phyloP scores from a whole-genome alignment of 2,797 vertebrate genomes.

The Spinibarbus caldwelli region DNA sequence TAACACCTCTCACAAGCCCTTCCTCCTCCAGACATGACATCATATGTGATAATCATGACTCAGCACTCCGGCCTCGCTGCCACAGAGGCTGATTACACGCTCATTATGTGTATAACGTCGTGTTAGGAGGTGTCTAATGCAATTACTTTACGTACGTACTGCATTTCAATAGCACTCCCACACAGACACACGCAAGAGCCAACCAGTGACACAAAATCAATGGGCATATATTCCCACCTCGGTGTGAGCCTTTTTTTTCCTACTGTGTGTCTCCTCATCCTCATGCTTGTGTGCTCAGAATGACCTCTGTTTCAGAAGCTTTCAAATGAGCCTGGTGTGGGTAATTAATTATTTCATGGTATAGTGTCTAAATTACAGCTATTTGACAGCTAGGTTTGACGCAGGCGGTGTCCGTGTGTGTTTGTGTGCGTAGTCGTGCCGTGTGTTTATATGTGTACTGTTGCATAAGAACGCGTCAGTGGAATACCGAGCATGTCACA shows the following conservation, averaged over 20 bases:
- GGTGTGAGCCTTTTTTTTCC: slow-evolving; percentile 6
- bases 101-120: slow-evolving; percentile 60
- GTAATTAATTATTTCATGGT: slow-evolving; percentile 59
- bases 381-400: slow-evolving; percentile 41
- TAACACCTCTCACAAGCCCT: slow-evolving; percentile 24
- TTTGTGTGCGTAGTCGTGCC: slow-evolving; percentile 7
- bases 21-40: slow-evolving; percentile 51
- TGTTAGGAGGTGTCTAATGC: slow-evolving; percentile 63
- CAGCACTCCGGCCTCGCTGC: slow-evolving; percentile 45
- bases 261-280: slow-evolving; percentile 38
- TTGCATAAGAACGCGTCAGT: slow-evolving; percentile 6
- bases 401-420: slow-evolving; percentile 6
- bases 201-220: slow-evolving; percentile 59
- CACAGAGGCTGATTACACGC: slow-evolving; percentile 55
- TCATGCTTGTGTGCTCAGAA: slow-evolving; percentile 27
- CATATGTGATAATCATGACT: slow-evolving; percentile 55
- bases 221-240: slow-evolving; percentile 41
- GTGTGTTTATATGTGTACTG: slow-evolving; percentile 33
- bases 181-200: slow-evolving; percentile 46
- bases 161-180: slow-evolving; percentile 57
- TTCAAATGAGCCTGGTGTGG: slow-evolving; percentile 50
- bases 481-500: slow-evolving; percentile 39
- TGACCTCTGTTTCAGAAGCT: slow-evolving; percentile 52
- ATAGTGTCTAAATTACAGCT: slow-evolving; percentile 38
- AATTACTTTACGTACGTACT: slow-evolving; percentile 55